A percentile compares a stretch with the other conserved stretches of the same genome.
These are phyloP conservation scores for Danio kyathit DNA, from an alignment of 2,797 vertebrate genomes.

Conservation along the genomic window DNA sequence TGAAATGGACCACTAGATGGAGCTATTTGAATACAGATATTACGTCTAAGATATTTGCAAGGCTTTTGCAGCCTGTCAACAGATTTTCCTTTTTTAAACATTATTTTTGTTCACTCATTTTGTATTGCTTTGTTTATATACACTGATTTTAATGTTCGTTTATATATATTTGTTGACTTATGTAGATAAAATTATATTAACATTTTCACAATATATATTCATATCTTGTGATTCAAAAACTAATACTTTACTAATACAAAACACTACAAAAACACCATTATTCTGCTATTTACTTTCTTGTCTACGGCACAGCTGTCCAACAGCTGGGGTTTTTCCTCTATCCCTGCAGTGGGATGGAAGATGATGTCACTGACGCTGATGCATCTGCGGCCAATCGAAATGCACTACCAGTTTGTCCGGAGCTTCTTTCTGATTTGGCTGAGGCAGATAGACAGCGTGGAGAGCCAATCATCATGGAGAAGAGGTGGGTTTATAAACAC, in stretches of 20 bases:
- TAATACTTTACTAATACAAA: conserved; percentile 2
- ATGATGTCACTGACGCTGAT: conserved; percentile 16
- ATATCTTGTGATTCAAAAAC: background rate
- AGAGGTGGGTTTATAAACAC: conserved; percentile 38
- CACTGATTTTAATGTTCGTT: background rate
- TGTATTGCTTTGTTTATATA: background rate
- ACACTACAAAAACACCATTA: background rate
- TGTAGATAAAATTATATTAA: no score
- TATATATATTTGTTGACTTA: background rate
- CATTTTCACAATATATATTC: background rate
- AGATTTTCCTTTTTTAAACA: no score
- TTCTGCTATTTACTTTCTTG: background rate
- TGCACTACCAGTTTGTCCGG: conserved; percentile 9
- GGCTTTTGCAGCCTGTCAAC: background rate
- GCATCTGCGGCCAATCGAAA: conserved; percentile 12
- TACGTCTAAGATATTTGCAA: background rate
- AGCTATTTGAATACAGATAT: background rate
- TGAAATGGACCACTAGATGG: conserved; percentile 21
- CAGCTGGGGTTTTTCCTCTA: conserved; percentile 11
- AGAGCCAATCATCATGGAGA: conserved; percentile 31
- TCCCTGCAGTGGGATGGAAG: conserved; percentile 15
- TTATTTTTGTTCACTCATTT: background rate
- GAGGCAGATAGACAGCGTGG: conserved; percentile 1
- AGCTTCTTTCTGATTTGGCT: conserved; percentile 13
- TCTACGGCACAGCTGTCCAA: background rate